Base-by-base conservation (phyloP, 2,797 vertebrate genomes). In the Pitangus sulphuratus region DNA sequence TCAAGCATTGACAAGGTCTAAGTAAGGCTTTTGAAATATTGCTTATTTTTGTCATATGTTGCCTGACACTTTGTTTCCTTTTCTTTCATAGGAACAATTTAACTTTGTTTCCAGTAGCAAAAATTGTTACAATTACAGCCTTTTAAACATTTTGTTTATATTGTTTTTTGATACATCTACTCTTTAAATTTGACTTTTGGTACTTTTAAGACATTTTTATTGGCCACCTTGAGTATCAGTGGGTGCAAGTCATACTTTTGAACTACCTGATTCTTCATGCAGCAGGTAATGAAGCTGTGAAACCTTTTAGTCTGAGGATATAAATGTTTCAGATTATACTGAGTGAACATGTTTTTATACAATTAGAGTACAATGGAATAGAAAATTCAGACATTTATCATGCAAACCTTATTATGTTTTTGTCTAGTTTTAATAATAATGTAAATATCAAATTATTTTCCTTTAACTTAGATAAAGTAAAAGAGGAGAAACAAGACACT, bases 401-500 rank as follows among this genome's bases (percentile, higher is more conserved):
- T 57, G 40, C 4, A 47, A 21, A 25, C 50, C 47, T 57, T 26
- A 16, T 30, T 22, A 18, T 53, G 3, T 53, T 58, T 78, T 90
- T 77, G 15, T 57, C 7, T 56, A 37, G 15, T 66, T 53, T 40
- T 24, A 39, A 82, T 91, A n/a, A 44, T 8, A 58, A 53, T 60
- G 26, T 50, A 61, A 86, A 44, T 37, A 54, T 7, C 37, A 42
- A 71, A 47, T 78, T 75, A 1, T 69, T 91, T 94, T 79, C 6
- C 9, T 87, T 71, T 75, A 37, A 89, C 19, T 50, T 94, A 99
- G 99, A 99, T 85, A 98, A 99, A 93, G 98, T 97, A 28, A 96
- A 88, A 57, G 66, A 97, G 33, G 99, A 99, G 95, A 99, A 99
- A 84, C 99, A 99, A 95, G 99, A 99, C 96, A 99, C 98, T 16